A percentile compares a stretch with the other conserved stretches of the same genome.
Evolutionary conservation across 2,113 vertebrate genomes (phyloP).

Genomic region (Oncorhynchus mykiss): DNA sequence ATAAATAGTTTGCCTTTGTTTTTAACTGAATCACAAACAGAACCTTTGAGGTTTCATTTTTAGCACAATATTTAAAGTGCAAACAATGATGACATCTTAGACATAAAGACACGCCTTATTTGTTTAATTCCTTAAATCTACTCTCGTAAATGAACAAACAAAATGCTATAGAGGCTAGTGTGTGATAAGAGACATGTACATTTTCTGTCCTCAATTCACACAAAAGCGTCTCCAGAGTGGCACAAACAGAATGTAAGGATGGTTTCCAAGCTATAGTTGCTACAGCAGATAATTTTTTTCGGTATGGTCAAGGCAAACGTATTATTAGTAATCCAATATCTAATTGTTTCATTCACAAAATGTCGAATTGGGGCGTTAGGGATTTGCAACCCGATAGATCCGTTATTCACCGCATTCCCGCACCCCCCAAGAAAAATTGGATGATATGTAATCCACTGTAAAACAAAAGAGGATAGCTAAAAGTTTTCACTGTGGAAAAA

Average conservation of each 20-base stretch:
- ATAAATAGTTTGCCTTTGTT: no score
- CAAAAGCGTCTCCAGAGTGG: background rate
- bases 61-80: no score
- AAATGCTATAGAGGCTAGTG: no score
- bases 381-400: slow-evolving; percentile 68
- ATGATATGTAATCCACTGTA: slow-evolving; percentile 33
- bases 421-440: slow-evolving; percentile 25
- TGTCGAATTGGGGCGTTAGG: slow-evolving; percentile 58
- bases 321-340: slow-evolving; percentile 76
- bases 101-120: no score
- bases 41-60: no score
- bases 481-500: no score
- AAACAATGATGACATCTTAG: no score
- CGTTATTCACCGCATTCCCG: slow-evolving; percentile 43
- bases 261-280: slow-evolving; percentile 62
- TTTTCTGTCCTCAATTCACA: slow-evolving; percentile 1
- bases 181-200: no score
- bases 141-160: no score
- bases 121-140: no score
- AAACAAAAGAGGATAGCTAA: no score
- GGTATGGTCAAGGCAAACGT: slow-evolving; percentile 57
- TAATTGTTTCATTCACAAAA: slow-evolving; percentile 67
- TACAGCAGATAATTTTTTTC: slow-evolving; percentile 64
- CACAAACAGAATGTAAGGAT: background rate
- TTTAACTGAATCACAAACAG: background rate